Evolutionary conservation across 2,797 vertebrate species (phyloP).

Genomic region (Catostomus latipinnis): DNA sequence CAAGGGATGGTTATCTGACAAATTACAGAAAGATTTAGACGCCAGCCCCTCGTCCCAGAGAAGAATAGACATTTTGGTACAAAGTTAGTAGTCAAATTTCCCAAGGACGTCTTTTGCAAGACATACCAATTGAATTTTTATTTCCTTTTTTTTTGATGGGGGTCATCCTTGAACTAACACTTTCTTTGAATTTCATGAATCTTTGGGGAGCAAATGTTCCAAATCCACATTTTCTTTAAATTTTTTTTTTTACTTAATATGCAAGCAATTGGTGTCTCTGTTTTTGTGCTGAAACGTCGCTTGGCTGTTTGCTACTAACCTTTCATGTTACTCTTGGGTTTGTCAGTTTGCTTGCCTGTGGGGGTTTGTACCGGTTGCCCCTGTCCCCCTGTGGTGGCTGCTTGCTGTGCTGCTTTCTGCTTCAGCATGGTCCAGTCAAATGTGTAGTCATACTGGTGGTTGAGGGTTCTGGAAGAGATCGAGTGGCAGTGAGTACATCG

Average conservation of each 20-base stretch:
- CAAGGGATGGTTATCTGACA: constrained; percentile 77
- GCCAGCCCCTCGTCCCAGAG: constrained; percentile 88
- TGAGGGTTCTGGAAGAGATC: constrained; percentile 87
- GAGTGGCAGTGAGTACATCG: constrained; percentile 21
- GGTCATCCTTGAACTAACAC: constrained; percentile 88
- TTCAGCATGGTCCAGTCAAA: constrained; percentile 99
- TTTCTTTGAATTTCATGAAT: constrained; percentile 62
- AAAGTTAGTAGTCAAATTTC: constrained; percentile 99
- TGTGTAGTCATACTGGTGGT: constrained; percentile 99
- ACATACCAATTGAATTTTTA: constrained; percentile 84
- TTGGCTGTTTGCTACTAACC: constrained; percentile 99
- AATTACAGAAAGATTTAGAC: constrained; percentile 69
- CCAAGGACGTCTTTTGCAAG: constrained; percentile 96
- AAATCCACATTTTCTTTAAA: constrained; percentile 72
- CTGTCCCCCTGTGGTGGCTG: constrained; percentile 98
- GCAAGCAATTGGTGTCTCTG: constrained; percentile 80
- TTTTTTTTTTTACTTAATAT: constrained; percentile 67
- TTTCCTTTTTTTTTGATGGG: constrained; percentile 67
- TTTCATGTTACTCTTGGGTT: constrained; percentile 99
- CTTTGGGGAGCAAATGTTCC: constrained; percentile 66
- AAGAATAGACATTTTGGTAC: constrained; percentile 89
- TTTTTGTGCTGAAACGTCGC: constrained; percentile 89
- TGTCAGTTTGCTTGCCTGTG: constrained; percentile 99
- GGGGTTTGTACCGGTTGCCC: constrained; percentile 99
- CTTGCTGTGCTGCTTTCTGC: constrained; percentile 99